Evolutionary conservation across 2,888 invertebrate species (phyloP), one percentile per base, ranked within the genome.

Genomic region (Amphipoea lucens): DNA sequence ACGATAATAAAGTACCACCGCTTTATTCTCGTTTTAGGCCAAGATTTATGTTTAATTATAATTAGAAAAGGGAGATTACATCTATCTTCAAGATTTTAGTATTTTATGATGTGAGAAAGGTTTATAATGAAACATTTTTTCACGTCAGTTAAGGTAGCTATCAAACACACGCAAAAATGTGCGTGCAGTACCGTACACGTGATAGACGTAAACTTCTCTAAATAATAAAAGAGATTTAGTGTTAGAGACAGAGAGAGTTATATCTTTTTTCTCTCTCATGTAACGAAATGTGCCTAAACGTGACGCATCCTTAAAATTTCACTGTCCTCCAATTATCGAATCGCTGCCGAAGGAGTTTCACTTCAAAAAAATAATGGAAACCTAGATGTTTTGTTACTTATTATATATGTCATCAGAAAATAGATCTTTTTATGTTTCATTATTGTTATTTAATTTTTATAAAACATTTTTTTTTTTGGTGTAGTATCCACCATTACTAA

Each of bases 1-100:
- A 86, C 45, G 74, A 79, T 76, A 78, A 88, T 82, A 84, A 86
- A 88, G 70, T 86, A 79, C 68, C 76, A 83, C 70, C 76, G 42
- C 83, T 88, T 88, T 87, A 83, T 78, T 72, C 75, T 62, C 76
- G 71, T 81, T 87, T 73, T 81, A 67, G 75, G 69, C 73, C 42
- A 76, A 86, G 79, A 87, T 88, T 88, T 84, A 87, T 86, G 79
- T 78, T 79, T 79, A 76, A 86, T 79, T 87, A 84, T 84, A 88
- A 84, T 86, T 81, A 88, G 71, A 83, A 86, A 81, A 75, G 23
- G 75, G 63, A 62, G 57, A 70, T 73, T 57, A 66, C 14, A 83
- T 83, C 62, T 74, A 62, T 84, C 79, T 71, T 79, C 23, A 79
- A 45, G 76, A 42, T 76, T 66, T 79, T 63, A 66, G 17, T 72